Evolutionary conservation across 1,140 invertebrate genomes (phyloP).

Genomic region (Pomacea maculata): DNA sequence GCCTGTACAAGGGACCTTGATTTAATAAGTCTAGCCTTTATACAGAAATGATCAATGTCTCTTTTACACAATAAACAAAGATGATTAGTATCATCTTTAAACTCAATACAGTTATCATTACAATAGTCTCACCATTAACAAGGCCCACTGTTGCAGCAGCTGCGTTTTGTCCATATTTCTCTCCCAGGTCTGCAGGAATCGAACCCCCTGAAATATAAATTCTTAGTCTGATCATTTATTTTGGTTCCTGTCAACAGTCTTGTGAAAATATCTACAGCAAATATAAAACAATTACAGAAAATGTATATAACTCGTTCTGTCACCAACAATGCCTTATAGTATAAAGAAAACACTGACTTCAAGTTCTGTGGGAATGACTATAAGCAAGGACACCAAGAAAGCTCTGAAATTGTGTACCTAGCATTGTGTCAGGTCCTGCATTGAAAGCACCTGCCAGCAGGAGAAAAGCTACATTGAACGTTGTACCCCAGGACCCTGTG

Average conservation of each 20-base stretch:
- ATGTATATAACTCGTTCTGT: neutral
- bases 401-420: slow-evolving; percentile 48
- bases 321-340: neutral
- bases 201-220: slow-evolving; percentile 61
- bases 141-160: slow-evolving; percentile 68
- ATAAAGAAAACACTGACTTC: neutral
- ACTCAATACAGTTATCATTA: neutral
- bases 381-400: too few species aligned
- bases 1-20: too few species aligned
- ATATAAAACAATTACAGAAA: neutral
- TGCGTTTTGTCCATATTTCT: slow-evolving; percentile 65
- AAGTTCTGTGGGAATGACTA: neutral
- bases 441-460: slow-evolving; percentile 68
- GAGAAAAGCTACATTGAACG: slow-evolving; percentile 66
- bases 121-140: slow-evolving; percentile 56
- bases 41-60: too few species aligned
- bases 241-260: neutral
- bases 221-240: neutral
- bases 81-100: too few species aligned
- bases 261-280: neutral
- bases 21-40: too few species aligned
- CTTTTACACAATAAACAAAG: too few species aligned
- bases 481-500: slow-evolving; percentile 65
- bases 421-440: slow-evolving; percentile 69
- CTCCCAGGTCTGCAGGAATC: slow-evolving; percentile 67